These are phyloP conservation scores for Craterocephalus amniculus DNA, from an alignment of 2,797 vertebrate species.

Conservation along the genomic window DNA sequence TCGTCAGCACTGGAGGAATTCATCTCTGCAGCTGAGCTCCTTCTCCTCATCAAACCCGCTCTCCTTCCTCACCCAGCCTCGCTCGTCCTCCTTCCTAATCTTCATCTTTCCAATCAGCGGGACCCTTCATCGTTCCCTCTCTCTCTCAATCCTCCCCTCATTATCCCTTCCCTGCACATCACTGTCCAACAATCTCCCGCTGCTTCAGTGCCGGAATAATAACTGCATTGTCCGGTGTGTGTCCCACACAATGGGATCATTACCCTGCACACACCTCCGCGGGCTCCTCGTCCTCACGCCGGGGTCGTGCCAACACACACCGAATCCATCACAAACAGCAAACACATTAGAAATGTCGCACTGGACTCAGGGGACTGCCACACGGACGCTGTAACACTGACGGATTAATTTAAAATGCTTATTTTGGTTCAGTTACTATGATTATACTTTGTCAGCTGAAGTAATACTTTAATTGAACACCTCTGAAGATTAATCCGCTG, in stretches of 20 bases:
- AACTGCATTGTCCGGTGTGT: conserved; percentile 52
- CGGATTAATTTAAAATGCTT: background rate
- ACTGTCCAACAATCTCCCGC: conserved; percentile 23
- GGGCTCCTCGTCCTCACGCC: conserved; percentile 51
- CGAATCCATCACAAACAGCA: background rate
- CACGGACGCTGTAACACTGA: background rate
- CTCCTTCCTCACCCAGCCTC: conserved; percentile 45
- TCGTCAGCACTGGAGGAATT: conserved; percentile 81
- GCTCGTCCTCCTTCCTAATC: conserved; percentile 44
- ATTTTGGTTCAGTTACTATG: background rate
- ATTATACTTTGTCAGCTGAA: background rate
- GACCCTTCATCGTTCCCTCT: conserved; percentile 30
- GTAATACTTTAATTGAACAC: background rate
- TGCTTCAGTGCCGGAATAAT: conserved; percentile 57
- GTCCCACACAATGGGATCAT: conserved; percentile 57
- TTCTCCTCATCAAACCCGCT: conserved; percentile 62
- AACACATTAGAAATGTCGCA: background rate
- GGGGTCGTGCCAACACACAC: conserved; percentile 31
- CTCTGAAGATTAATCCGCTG: background rate
- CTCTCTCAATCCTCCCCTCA: conserved; percentile 27
- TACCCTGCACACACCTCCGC: conserved; percentile 14
- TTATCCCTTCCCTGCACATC: conserved; percentile 32
- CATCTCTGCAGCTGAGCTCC: conserved; percentile 70
- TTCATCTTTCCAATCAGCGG: conserved; percentile 64
- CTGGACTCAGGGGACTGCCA: too few relatives aligned